Evolutionary conservation across 2,113 vertebrate genomes (phyloP), one percentile per base, ranked within the genome.

Genomic region (Nanger granti): DNA sequence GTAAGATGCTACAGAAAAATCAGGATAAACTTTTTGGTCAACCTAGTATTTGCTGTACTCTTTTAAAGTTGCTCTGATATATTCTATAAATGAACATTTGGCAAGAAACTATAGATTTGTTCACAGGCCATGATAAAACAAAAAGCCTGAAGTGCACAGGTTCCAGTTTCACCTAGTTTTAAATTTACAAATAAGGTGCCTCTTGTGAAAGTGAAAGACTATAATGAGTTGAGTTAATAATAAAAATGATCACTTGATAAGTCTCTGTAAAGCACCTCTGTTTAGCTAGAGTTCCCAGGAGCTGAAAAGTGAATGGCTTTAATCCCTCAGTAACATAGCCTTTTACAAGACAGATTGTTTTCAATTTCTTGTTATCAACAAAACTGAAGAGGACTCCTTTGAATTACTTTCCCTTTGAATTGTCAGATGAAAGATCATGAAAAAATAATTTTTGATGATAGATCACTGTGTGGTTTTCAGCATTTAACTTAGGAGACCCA

Each of bases 321-420:
- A 59, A 37, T 95, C 54, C 60, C 29, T 54, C 7, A 1, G 37
- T 73, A 93, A 89, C 15, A 47, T 55, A 54, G 2, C 3, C 4
- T 95, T 93, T 96, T 44, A 37, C 13, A 80, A 97, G 64, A 86
- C 54, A 95, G 34, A 87, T 28, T 83, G 20, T 93, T 87, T 93
- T 55, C 22, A 82, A 26, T 91, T 91, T 4, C 11, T 92, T 59
- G 17, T 79, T 92, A 26, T 60, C 31, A 92, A 87, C 8, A 92
- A 84, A 87, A 89, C 18, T 64, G 29, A 91, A 91, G 64, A 64
- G 18, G 54, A 85, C 15, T 14, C 18, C 49, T 87, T 91, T 94
- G 34, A 93, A 55, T 18, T 87, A 60, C 11, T 60, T 60, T 60
- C 11, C 24, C 49, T 87, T 91, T 94, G 29, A 93, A 55, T 15